Evolutionary conservation across 2,797 vertebrate species (phyloP), one percentile per base, ranked within the genome.

Genomic region (Macroramphosus scolopax): DNA sequence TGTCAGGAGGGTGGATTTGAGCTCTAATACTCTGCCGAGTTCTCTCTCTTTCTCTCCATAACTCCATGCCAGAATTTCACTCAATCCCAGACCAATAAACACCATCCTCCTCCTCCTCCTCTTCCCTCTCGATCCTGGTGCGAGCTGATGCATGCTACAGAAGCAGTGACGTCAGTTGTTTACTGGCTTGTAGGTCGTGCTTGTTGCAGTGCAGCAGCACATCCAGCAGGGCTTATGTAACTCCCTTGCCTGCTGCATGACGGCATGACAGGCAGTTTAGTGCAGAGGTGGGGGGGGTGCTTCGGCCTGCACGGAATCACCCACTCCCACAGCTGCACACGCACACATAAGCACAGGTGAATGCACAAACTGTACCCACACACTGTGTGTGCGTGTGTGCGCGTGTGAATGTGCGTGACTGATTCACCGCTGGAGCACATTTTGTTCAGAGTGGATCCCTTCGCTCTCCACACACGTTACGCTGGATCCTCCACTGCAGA

Each of bases 121-220:
- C n/a, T n/a, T n/a, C n/a, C n/a, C n/a, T n/a, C n/a, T n/a, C 36
- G 16, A 22, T 58, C 36, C 58, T 20, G 4, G 29, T 43, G 63
- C 51, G 55, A 74, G 75, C 71, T 55, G 84, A 77, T 71, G 74
- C 75, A 68, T 75, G 81, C 83, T 78, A 76, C 65, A 72, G 78
- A 79, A 77, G 74, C 80, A 56, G 65, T 89, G 88, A 89, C 77
- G 82, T 89, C 81, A 82, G 15, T 80, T 90, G 87, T 91, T 91
- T 90, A 89, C 87, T 59, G 65, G 77, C 82, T 88, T 81, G 77
- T 72, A 61, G 72, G 70, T 68, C 60, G 46, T 52, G 35, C 72
- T 77, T 34, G 43, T 75, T 85, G 83, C 76, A 83, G 80, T 82
- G 77, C 64, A 72, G 80, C 71, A 63, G 63, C 74, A 49, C 58